Conservation (phyloP, 2,113 vertebrate genomes). For the Tricholaema leucomelas region DNA sequence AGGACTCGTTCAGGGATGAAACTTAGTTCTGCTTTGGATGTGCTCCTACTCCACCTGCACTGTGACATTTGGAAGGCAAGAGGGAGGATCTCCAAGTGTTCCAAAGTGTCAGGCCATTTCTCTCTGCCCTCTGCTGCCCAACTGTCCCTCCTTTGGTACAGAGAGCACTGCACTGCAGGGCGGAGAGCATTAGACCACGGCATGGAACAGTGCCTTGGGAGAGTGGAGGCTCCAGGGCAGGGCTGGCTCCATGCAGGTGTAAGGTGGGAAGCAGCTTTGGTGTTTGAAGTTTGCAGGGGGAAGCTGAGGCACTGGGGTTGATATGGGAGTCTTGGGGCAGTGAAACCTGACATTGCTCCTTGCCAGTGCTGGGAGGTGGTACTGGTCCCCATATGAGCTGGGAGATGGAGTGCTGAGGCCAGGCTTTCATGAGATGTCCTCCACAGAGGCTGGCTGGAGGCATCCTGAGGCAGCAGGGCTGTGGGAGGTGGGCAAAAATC, state of each 20-base stretch:
- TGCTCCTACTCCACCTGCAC: neutral
- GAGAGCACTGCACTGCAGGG: neutral
- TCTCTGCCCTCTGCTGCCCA: neutral
- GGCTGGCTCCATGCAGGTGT: neutral
- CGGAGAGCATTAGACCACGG: accelerated
- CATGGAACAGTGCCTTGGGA: neutral
- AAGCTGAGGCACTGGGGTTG: neutral
- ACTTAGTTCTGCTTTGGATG: neutral
- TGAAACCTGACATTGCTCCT: neutral
- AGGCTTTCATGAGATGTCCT: neutral
- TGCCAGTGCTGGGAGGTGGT: neutral
- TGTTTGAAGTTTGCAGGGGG: neutral
- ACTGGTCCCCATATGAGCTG: accelerated
- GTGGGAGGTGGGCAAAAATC: neutral
- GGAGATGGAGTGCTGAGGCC: neutral
- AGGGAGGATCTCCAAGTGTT: neutral
- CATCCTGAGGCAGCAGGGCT: neutral
- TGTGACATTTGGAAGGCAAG: neutral
- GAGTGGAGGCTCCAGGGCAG: neutral
- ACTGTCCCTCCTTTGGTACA: neutral
- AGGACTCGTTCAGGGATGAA: neutral
- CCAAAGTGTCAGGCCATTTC: neutral
- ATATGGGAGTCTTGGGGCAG: neutral
- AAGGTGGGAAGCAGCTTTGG: neutral
- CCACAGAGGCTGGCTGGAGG: neutral